Base-by-base conservation (phyloP, 2,797 vertebrate species). In the Cheirogaleus major region DNA sequence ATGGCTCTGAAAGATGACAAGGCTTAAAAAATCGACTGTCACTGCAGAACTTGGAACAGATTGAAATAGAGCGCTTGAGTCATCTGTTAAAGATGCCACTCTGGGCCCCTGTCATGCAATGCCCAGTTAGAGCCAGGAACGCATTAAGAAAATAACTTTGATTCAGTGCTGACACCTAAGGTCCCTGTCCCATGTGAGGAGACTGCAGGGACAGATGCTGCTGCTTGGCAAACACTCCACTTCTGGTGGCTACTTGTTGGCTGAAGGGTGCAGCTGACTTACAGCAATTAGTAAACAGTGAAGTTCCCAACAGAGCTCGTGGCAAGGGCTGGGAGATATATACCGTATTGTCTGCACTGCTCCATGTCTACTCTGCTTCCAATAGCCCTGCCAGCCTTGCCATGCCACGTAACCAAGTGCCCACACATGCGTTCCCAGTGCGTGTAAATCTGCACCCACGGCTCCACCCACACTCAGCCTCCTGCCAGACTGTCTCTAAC, bases 1-100 rank as follows among this genome's bases (percentile, higher is more conserved):
- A 98, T 98, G 98, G 98, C 98, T 98, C 98, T 97, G 98, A 98
- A 98, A 98, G 98, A 98, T 98, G 98, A 98, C 98, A 98, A 97
- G 97, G 91, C 97, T 98, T 96, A 97, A 97, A 98, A 98, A 98
- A 98, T 97, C 76, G 95, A 98, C 97, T 98, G 98, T 98, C 98
- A 95, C 95, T 43, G 98, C 97, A 93, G 98, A 97, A 96, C 96
- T 98, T 91, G 0, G 95, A 98, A 98, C 97, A 98, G 98, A 98
- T 98, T 98, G 98, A 98, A 98, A 98, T 30, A 95, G 97, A 98
- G 97, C 1, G 43, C 92, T 18, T 97, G 97, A 67, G 97, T 98
- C 98, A 98, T 98, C 98, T 96, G 98, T 98, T 98, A 98, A 97
- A 96, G 95, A 94, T 93, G 98, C 97, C 97, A 61, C n/a, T 79